Percentiles rank a stretch among this genome's conserved stretches.
Conservation (phyloP, 2,113 vertebrate genomes). For the Stegastes partitus region DNA sequence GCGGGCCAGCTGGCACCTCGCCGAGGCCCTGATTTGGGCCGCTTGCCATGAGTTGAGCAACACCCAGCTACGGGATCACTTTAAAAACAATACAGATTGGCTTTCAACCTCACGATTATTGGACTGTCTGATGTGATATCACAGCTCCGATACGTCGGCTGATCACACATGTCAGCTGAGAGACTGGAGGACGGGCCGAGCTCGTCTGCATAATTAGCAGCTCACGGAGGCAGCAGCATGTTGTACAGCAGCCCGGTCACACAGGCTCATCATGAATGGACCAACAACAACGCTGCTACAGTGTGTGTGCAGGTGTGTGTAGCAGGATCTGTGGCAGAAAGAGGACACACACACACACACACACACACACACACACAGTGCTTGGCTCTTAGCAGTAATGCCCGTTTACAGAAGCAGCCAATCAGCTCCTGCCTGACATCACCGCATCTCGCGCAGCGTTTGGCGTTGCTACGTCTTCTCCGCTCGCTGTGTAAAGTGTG, state of each 20-base stretch:
- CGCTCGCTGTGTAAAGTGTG: not conserved
- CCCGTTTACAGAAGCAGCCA: conserved; percentile 50
- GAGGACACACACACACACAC: conserved; percentile 16
- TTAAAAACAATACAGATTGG: conserved; percentile 16
- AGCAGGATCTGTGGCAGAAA: conserved; percentile 31
- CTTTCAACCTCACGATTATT: conserved; percentile 29
- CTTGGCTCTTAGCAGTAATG: conserved; percentile 6
- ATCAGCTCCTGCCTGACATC: conserved; percentile 49
- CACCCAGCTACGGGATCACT: conserved; percentile 4
- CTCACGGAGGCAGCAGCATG: conserved; percentile 47
- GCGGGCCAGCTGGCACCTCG: too few species aligned
- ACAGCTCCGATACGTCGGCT: conserved; percentile 28
- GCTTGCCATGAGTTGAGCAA: too few species aligned
- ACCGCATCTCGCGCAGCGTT: not conserved
- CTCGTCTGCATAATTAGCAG: conserved; percentile 52
- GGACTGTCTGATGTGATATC: conserved; percentile 39
- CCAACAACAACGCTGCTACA: conserved; percentile 18
- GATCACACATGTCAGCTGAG: conserved; percentile 36
- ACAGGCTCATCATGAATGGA: conserved; percentile 39
- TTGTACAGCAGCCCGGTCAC: conserved; percentile 59
- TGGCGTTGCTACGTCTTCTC: not conserved
- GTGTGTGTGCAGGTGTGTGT: conserved; percentile 16
- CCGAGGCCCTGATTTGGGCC: too few species aligned
- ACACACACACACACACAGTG: conserved; percentile 36
- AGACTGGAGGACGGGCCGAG: conserved; percentile 28